Conservation (phyloP, 2,113 vertebrate genomes). For the Coregonus clupeaformis region DNA sequence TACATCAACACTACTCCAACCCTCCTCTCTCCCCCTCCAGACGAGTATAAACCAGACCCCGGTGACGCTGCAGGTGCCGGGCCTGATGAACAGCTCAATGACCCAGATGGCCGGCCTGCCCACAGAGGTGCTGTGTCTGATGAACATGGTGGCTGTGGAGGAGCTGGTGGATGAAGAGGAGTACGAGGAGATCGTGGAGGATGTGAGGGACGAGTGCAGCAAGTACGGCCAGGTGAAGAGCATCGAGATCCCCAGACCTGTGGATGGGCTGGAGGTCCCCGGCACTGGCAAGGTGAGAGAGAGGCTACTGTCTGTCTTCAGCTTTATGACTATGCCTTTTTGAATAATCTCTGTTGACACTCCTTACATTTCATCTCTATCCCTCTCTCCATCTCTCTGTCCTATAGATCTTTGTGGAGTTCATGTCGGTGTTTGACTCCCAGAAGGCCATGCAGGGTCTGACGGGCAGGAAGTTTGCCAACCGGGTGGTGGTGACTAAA, state of each 20-base stretch:
- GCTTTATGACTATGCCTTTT: not conserved
- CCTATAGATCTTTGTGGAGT: slow-evolving; percentile 89
- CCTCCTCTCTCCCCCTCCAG: slow-evolving; percentile 54
- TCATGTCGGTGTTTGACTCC: slow-evolving; percentile 90
- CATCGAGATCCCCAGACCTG: slow-evolving; percentile 90
- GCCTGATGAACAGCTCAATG: slow-evolving; percentile 87
- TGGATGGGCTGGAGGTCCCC: slow-evolving; percentile 90
- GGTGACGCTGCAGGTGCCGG: slow-evolving; percentile 90
- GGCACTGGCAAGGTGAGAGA: slow-evolving; percentile 86
- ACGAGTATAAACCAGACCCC: slow-evolving; percentile 93
- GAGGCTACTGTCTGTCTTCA: not conserved
- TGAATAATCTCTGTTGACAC: not conserved
- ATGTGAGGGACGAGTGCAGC: slow-evolving; percentile 88
- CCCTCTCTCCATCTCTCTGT: not conserved
- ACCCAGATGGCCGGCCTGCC: slow-evolving; percentile 89
- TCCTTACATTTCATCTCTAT: not conserved
- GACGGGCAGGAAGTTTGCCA: slow-evolving; percentile 91
- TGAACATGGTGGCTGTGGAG: slow-evolving; percentile 94
- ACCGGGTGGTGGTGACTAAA: slow-evolving; percentile 93
- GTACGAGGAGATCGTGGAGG: slow-evolving; percentile 92
- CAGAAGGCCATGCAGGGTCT: slow-evolving; percentile 95
- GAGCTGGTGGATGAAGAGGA: slow-evolving; percentile 91
- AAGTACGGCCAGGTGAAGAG: slow-evolving; percentile 92
- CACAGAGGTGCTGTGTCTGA: slow-evolving; percentile 89
- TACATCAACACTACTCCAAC: not conserved